These are phyloP conservation scores for Tachuris rubrigastra DNA, from an alignment of 2,113 vertebrate genomes.

Conservation along the genomic window DNA sequence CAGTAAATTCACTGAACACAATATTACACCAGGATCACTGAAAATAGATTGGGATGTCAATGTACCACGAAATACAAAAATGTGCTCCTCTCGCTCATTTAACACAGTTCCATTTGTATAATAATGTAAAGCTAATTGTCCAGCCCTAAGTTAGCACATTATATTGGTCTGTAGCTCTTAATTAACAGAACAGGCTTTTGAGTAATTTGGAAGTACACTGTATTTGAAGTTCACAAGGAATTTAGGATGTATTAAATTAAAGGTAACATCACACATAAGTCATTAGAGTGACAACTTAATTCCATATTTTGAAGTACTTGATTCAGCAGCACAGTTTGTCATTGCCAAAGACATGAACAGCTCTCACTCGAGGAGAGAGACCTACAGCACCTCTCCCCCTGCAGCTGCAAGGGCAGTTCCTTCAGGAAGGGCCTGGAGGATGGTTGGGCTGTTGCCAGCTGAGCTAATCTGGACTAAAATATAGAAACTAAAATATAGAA, in stretches of 20 bases:
- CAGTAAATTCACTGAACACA: neutral
- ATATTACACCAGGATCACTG: neutral
- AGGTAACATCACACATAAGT: neutral
- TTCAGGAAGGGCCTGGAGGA: neutral
- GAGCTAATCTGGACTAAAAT: neutral
- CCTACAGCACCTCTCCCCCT: fast-evolving
- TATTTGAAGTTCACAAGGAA: neutral
- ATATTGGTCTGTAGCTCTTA: neutral
- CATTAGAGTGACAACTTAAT: neutral
- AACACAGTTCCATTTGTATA: neutral
- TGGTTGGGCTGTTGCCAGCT: neutral
- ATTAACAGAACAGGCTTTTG: neutral
- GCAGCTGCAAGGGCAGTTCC: neutral
- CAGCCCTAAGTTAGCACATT: neutral
- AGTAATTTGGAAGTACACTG: neutral
- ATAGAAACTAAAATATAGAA: neutral
- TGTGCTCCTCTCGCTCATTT: neutral
- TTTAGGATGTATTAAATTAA: neutral
- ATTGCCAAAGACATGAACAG: neutral
- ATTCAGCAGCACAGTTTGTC: neutral
- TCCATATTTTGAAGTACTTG: neutral
- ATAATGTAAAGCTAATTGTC: slow-evolving; percentile 7
- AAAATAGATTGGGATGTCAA: neutral
- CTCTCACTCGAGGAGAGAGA: neutral
- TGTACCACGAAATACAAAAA: neutral